Conservation (phyloP, 2,113 vertebrate genomes). For the Pholis gunnellus region DNA sequence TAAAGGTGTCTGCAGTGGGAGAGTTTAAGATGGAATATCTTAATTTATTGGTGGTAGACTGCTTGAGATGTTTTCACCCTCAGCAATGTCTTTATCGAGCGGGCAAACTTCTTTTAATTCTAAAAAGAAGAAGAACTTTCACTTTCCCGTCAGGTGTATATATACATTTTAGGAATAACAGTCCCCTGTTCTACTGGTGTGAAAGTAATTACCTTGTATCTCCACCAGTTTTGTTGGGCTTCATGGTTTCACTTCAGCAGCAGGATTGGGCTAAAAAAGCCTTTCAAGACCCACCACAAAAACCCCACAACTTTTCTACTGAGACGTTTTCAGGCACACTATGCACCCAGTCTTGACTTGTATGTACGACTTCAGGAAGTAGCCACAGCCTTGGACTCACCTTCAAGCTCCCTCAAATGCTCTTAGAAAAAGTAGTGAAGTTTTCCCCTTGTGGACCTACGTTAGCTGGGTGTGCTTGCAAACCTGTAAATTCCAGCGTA, state of each 20-base stretch:
- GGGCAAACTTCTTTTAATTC: background rate
- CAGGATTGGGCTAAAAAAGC: background rate
- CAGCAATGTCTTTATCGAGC: background rate
- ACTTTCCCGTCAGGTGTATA: background rate
- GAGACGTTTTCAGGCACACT: background rate
- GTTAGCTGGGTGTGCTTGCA: background rate
- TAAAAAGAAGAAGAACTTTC: background rate
- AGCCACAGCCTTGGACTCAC: background rate
- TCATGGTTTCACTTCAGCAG: background rate
- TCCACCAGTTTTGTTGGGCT: background rate
- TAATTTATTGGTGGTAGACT: slow-evolving; percentile 22
- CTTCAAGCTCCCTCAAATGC: background rate
- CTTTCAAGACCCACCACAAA: background rate
- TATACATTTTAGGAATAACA: background rate
- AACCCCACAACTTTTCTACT: background rate
- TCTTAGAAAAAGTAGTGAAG: background rate
- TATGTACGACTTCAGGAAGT: background rate
- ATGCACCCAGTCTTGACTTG: background rate
- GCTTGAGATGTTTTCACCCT: background rate
- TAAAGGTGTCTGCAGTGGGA: slow-evolving; percentile 41
- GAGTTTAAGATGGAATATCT: slow-evolving; percentile 16
- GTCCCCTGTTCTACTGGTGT: background rate
- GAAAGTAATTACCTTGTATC: background rate
- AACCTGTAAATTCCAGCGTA: background rate
- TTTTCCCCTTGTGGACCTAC: background rate